Evolutionary conservation across 2,113 vertebrate species (phyloP).

Genomic region (Seriola dumerili): DNA sequence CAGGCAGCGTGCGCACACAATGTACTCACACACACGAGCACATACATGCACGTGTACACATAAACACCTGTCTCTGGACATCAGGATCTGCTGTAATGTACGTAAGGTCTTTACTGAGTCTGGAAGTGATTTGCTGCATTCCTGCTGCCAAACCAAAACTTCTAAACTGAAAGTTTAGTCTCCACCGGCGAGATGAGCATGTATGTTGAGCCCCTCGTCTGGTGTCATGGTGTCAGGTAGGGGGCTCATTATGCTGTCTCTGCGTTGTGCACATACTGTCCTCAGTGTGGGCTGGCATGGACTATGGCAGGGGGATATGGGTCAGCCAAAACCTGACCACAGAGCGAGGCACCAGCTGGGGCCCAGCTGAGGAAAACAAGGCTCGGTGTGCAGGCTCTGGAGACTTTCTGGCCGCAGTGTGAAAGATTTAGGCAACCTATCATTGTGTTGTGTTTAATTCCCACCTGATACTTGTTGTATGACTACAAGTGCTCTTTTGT

Average conservation of each 20-base stretch:
- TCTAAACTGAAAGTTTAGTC: constrained; percentile 19
- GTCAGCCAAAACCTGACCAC: constrained; percentile 80
- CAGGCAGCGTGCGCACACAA: constrained; percentile 23
- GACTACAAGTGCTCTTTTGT: constrained; percentile 14
- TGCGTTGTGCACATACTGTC: constrained; percentile 81
- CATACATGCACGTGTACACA: constrained; percentile 23
- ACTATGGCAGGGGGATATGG: constrained; percentile 67
- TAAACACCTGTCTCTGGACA: constrained; percentile 61
- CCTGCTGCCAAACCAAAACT: constrained; percentile 31
- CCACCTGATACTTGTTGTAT: constrained; percentile 5
- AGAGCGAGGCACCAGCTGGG: constrained; percentile 71
- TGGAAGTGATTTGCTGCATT: constrained; percentile 47
- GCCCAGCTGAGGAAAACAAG: constrained; percentile 66
- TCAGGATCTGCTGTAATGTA: constrained; percentile 24
- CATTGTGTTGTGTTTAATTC: constrained; percentile 39
- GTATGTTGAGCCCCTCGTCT: constrained; percentile 22
- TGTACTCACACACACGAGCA: constrained; percentile 59
- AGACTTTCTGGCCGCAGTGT: constrained; percentile 43
- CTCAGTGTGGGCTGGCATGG: constrained; percentile 66
- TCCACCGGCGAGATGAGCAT: background rate
- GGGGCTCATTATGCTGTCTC: constrained; percentile 64
- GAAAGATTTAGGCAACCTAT: constrained; percentile 50
- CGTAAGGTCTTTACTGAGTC: constrained; percentile 3
- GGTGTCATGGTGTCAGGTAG: constrained; percentile 56
- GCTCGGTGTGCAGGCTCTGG: constrained; percentile 20